Conservation (phyloP, 2,113 vertebrate species). For the Bos indicus region DNA sequence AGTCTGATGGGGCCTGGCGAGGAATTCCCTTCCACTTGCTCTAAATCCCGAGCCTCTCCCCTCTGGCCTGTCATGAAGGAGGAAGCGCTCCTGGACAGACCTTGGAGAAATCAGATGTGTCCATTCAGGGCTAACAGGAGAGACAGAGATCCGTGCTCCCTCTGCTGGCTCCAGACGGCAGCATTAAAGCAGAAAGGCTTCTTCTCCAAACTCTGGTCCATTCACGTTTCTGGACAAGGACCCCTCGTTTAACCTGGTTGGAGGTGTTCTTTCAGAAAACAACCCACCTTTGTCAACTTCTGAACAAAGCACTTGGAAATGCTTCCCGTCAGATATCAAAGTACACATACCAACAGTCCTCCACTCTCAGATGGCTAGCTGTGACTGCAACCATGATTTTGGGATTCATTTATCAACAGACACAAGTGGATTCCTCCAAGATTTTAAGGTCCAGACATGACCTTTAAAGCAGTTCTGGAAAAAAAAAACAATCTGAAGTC, state of each 20-base stretch:
- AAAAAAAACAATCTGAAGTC: background rate
- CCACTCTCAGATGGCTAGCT: slow-evolving; percentile 62
- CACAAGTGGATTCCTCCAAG: slow-evolving; percentile 56
- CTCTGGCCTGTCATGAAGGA: background rate
- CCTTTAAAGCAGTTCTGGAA: slow-evolving; percentile 11
- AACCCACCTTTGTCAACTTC: background rate
- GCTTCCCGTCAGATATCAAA: slow-evolving; percentile 48
- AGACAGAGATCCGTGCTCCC: slow-evolving; percentile 71
- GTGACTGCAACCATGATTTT: slow-evolving; percentile 64
- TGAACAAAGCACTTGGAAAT: background rate
- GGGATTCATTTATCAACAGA: slow-evolving; percentile 72
- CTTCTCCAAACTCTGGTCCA: background rate
- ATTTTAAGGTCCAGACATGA: slow-evolving; percentile 47
- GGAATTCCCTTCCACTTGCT: background rate
- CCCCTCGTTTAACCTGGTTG: background rate
- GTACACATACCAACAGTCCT: slow-evolving; percentile 36
- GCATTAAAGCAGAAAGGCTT: background rate
- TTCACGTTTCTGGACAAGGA: background rate
- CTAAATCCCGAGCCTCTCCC: background rate
- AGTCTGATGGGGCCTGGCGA: background rate
- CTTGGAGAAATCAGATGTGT: slow-evolving; percentile 10
- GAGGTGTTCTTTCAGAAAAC: slow-evolving; percentile 1
- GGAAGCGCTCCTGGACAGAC: background rate
- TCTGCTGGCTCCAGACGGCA: slow-evolving; percentile 61
- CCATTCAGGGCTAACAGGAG: slow-evolving; percentile 25